These are phyloP conservation scores for Dolichotis patagonum DNA, from an alignment of 2,113 vertebrate species.

Conservation along the genomic window DNA sequence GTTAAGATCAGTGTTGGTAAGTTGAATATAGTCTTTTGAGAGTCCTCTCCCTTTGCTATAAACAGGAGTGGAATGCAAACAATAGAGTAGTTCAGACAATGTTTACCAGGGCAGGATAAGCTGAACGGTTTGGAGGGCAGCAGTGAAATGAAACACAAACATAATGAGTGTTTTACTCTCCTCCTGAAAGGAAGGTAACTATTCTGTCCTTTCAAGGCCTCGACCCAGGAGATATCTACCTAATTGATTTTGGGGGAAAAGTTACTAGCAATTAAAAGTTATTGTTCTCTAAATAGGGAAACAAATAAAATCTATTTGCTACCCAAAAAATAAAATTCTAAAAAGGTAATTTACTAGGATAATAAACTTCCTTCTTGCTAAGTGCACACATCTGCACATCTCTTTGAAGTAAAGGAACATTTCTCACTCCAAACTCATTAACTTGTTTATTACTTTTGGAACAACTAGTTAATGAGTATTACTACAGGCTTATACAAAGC, in stretches of 20 bases:
- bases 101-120: slow-evolving; percentile 56
- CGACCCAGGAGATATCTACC: slow-evolving; percentile 23
- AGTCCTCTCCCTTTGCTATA: slow-evolving; percentile 55
- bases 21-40: slow-evolving; percentile 49
- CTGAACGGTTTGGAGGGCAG: slow-evolving; percentile 34
- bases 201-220: slow-evolving; percentile 50
- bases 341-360: background rate
- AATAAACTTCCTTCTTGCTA: slow-evolving; percentile 39
- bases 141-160: slow-evolving; percentile 39
- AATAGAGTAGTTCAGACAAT: slow-evolving; percentile 72
- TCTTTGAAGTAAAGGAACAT: slow-evolving; percentile 58
- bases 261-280: slow-evolving; percentile 51
- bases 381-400: background rate
- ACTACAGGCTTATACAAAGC: slow-evolving; percentile 46
- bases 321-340: slow-evolving; percentile 17
- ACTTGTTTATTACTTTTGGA: slow-evolving; percentile 53
- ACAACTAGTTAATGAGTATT: slow-evolving; percentile 59
- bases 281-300: slow-evolving; percentile 14
- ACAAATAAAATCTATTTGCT: background rate
- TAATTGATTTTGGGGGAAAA: slow-evolving; percentile 9
- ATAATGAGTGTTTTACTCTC: slow-evolving; percentile 35
- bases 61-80: slow-evolving; percentile 9
- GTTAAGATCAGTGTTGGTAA: slow-evolving; percentile 34
- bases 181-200: background rate
- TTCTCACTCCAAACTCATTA: slow-evolving; percentile 47